Base-by-base conservation (phyloP, 2,888 invertebrate species). In the Drosophila kokeensis region DNA sequence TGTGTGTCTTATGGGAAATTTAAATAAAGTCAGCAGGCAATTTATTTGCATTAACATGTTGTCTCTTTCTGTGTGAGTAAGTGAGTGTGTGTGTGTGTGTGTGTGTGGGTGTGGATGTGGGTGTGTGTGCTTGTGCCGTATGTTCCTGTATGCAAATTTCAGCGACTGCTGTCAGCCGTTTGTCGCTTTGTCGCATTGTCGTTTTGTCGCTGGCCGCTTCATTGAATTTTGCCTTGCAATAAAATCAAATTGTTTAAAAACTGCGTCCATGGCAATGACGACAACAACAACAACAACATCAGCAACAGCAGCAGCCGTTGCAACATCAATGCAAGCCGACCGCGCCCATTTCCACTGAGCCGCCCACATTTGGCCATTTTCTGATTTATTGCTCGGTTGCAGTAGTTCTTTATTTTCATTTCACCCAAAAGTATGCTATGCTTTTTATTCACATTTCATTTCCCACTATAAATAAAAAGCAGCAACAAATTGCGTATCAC, bases 21-120 rank as follows among this genome's bases (percentile, higher is more conserved):
- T 87, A 89, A 90, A 87, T 85, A 89, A 89, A 82, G 90, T 90
- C 84, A 79, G 88, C 84, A 87, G 90, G 88, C 89, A 87, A 87
- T 87, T 87, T 87, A 87, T 87, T 87, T 87, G 89, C 89, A 90
- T 87, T 87, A 90, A 87, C 86, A 84, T 85, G 78, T 72, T 82
- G 74, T 70, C 64, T 83, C 70, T 84, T 38, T 83, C 64, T 70
- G 54, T 84, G 53, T 67, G 64, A 62, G 36, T 55, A 30, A 52
- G 29, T 52, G 36, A 64, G 7, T 57, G 18, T 29, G 5, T 53
- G 6, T 61, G 27, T 66, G 15, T 48, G 8, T 24, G 18, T 66
- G 15, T 48, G 8, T 24, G 18, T 24, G 10, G 21, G 29, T 58
- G 2, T 64, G 10, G 27, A 11, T 24, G 42, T 42, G 63, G 68